Base-by-base conservation (phyloP, 2,888 invertebrate genomes). In the Plagodis pulveraria region DNA sequence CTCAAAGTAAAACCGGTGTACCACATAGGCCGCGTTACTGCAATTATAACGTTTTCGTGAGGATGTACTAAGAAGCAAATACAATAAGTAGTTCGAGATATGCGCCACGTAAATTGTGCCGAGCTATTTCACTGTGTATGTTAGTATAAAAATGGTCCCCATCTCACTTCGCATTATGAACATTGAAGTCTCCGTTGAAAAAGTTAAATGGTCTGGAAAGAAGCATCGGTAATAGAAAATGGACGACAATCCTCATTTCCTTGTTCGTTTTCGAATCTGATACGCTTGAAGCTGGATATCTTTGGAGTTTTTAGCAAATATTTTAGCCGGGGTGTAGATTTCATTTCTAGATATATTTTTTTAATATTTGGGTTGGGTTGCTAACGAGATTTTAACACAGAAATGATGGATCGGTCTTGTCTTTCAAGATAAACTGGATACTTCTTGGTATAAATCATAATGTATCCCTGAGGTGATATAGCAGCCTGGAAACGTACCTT, bases 171-270 rank as follows among this genome's bases (percentile, higher is more conserved):
- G 74, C 74, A 79, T 80, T 80, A 80, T 77, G 77, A 83, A 82
- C 77, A 81, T 79, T 77, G 78, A 80, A 84, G 79, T 83, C 83
- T 78, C 76, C 73, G 80, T 76, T 80, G 81, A 83, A 85, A 86
- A 87, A 84, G 86, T 86, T 87, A 83, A 88, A 88, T 87, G 86
- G 86, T 70, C 75, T 69, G 87, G 87, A 87, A 88, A 80, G 80
- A 84, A 84, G 79, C 81, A 80, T 78, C 77, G 80, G 82, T 85
- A 85, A 87, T 86, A 85, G 84, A 86, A 84, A 86, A 87, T 84
- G 84, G 83, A 83, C 78, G 86, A 85, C 84, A 83, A 80, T 83
- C 78, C 80, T 87, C 83, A 86, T 87, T 87, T 86, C 85, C 82
- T 80, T 74, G 78, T 80, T 75, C 78, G 77, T 78, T 80, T 80